Percentiles rank a stretch among this genome's conserved stretches.
Evolutionary conservation across 1,140 invertebrate species (phyloP).

Genomic region (Dryas iulia): DNA sequence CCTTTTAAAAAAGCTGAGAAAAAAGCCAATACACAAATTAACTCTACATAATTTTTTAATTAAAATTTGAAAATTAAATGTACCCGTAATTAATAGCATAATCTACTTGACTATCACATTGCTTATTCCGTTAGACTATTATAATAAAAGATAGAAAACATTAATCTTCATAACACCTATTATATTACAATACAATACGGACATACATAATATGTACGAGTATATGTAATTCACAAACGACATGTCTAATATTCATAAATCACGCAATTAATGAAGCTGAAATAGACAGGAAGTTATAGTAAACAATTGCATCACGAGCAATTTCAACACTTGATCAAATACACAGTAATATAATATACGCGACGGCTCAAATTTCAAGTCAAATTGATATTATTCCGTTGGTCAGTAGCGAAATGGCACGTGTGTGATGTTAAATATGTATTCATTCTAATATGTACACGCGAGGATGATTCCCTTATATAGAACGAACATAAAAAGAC

Average conservation of each 20-base stretch:
- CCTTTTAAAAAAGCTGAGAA: too few species aligned
- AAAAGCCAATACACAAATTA: too few species aligned
- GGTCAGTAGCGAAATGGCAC: neutral
- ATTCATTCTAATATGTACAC: neutral
- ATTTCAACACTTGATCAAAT: constrained; percentile 14
- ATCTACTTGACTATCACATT: too few species aligned
- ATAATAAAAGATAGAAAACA: too few species aligned
- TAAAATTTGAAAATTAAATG: too few species aligned
- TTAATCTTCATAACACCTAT: too few species aligned
- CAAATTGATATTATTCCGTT: constrained; percentile 5
- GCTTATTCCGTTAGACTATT: too few species aligned
- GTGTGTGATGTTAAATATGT: neutral
- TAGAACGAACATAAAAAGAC: neutral
- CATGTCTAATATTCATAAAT: constrained; percentile 9
- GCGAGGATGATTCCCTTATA: neutral
- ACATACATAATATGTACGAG: neutral
- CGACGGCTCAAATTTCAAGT: constrained; percentile 11
- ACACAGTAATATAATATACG: constrained; percentile 9
- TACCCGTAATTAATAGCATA: too few species aligned
- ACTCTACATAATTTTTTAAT: too few species aligned
- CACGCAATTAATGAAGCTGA: constrained; percentile 6
- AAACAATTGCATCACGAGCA: constrained; percentile 14
- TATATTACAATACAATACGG: neutral
- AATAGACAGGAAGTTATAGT: neutral
- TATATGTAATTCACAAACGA: neutral